These are phyloP conservation scores for Ceyx cyanopectus DNA, from an alignment of 2,113 vertebrate genomes.

Conservation along the genomic window DNA sequence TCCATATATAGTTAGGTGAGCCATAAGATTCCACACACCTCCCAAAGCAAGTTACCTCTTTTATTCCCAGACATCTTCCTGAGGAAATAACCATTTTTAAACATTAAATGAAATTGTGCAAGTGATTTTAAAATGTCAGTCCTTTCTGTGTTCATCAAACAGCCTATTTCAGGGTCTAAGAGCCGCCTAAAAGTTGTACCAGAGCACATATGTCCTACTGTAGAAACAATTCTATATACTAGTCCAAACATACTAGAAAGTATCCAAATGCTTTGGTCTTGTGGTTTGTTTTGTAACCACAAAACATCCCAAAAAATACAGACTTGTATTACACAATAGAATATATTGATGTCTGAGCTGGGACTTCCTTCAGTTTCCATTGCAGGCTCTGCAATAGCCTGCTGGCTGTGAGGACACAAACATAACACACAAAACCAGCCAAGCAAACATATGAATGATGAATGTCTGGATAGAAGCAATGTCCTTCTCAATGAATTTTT, in stretches of 20 bases:
- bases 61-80: not conserved
- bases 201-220: not conserved
- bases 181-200: not conserved
- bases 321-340: not conserved
- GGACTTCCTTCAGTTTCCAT: conserved; percentile 15
- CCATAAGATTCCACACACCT: not conserved
- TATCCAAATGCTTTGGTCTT: conserved; percentile 7
- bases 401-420: conserved; percentile 24
- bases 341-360: conserved; percentile 38
- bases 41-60: not conserved
- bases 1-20: not conserved
- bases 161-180: not conserved
- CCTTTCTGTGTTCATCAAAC: not conserved
- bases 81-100: not conserved
- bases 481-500: conserved; percentile 22
- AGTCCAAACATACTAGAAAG: conserved; percentile 17
- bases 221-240: not conserved
- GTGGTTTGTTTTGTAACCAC: conserved; percentile 52
- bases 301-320: conserved; percentile 51
- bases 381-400: not conserved
- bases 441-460: conserved; percentile 29
- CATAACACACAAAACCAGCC: conserved; percentile 23
- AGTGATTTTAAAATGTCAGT: not conserved
- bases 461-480: conserved; percentile 21
- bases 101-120: not conserved